Percentiles rank a stretch among this genome's conserved stretches.
Evolutionary conservation across 2,888 invertebrate genomes (phyloP).

Genomic region (Artemia sinica): DNA sequence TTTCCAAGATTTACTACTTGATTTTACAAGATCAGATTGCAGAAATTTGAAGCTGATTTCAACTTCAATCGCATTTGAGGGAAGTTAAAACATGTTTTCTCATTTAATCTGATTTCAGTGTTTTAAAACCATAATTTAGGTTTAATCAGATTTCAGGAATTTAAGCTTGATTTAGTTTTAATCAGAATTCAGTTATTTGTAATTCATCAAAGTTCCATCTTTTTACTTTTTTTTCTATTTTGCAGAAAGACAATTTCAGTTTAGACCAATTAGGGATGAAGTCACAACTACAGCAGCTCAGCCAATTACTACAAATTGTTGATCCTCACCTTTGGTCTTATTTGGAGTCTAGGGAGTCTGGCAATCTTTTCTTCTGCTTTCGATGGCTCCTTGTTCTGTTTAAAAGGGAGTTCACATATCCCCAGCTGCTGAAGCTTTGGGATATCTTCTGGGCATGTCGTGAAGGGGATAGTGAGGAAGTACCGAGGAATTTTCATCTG

Average conservation of each 20-base stretch:
- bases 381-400: constrained; percentile 92
- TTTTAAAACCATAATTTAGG: too few relatives aligned
- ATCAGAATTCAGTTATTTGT: too few relatives aligned
- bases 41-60: too few relatives aligned
- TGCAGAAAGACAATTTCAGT: constrained; percentile 59
- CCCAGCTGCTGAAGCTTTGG: constrained; percentile 78
- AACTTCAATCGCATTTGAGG: too few relatives aligned
- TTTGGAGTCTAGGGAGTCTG: constrained; percentile 66
- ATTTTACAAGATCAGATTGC: too few relatives aligned
- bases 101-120: too few relatives aligned
- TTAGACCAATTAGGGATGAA: constrained; percentile 95
- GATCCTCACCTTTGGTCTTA: constrained; percentile 72
- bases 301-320: constrained; percentile 57
- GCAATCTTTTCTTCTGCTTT: constrained; percentile 97
- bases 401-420: constrained; percentile 75
- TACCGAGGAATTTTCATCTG: constrained; percentile 60
- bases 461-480: not conserved
- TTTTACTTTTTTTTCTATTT: constrained; percentile 14
- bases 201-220: too few relatives aligned
- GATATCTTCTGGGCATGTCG: constrained; percentile 43
- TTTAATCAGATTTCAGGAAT: too few relatives aligned
- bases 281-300: constrained; percentile 65
- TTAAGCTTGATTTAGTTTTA: too few relatives aligned
- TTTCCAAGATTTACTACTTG: too few relatives aligned
- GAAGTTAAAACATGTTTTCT: too few relatives aligned